Percentiles rank a stretch among this genome's conserved stretches.
These are phyloP conservation scores for Dermolepida albohirtum DNA, from an alignment of 2,888 invertebrate genomes.

Conservation along the genomic window DNA sequence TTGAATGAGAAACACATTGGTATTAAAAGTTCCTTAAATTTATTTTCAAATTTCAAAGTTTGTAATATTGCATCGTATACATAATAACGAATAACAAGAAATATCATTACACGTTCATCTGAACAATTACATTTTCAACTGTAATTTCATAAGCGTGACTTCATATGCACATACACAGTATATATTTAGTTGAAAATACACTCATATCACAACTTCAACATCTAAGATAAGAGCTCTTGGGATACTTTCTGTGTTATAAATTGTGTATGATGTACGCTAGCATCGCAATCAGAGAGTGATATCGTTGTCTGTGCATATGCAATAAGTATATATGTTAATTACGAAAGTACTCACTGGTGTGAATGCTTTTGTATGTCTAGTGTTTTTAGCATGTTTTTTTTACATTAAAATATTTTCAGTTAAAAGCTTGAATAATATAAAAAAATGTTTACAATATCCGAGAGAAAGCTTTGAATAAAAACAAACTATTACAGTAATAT, in stretches of 20 bases:
- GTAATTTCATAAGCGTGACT: slow-evolving; percentile 6
- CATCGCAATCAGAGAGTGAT: slow-evolving; percentile 1
- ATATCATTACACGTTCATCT: not conserved
- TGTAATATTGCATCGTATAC: not conserved
- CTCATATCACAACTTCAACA: not conserved
- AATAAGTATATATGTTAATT: slow-evolving; percentile 1
- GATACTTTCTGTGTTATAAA: slow-evolving; percentile 6
- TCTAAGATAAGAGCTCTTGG: slow-evolving; percentile 8
- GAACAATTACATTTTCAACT: slow-evolving; percentile 13
- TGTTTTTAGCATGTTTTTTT: too few relatives aligned
- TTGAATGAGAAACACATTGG: too few relatives aligned
- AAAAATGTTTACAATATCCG: too few relatives aligned
- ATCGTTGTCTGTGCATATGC: slow-evolving; percentile 7
- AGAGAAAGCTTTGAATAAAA: too few relatives aligned
- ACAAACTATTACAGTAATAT: too few relatives aligned
- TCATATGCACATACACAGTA: not conserved
- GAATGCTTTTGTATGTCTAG: too few relatives aligned
- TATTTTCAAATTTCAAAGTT: too few relatives aligned
- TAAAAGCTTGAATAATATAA: too few relatives aligned
- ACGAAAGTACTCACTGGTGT: too few relatives aligned
- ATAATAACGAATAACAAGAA: not conserved
- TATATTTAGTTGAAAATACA: not conserved
- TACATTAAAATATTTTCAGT: too few relatives aligned
- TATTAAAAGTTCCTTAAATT: too few relatives aligned
- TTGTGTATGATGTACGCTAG: slow-evolving; percentile 7